phyloP scores from a whole-genome alignment of 2,113 vertebrate species.

The Pampusana beccarii region DNA sequence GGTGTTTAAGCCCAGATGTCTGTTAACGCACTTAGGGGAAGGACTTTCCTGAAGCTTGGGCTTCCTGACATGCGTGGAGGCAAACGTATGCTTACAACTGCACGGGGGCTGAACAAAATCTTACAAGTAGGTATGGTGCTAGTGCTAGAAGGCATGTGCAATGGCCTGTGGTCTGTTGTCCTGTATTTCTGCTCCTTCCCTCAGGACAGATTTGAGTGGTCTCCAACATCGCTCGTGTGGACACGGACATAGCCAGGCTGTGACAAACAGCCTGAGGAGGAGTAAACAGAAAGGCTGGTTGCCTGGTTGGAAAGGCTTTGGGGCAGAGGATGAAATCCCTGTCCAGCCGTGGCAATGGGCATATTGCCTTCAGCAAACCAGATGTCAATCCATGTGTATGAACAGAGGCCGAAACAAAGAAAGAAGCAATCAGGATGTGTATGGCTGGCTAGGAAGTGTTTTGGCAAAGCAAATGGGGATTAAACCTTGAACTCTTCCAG shows the following conservation, averaged over 20 bases:
- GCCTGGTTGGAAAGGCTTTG: neutral
- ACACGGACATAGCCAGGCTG: neutral
- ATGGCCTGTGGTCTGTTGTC: neutral
- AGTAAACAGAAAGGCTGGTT: neutral
- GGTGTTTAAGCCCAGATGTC: neutral
- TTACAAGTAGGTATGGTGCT: neutral
- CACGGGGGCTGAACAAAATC: neutral
- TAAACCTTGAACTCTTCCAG: neutral
- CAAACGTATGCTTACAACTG: neutral
- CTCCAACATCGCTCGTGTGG: fast-evolving
- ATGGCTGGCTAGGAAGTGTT: neutral
- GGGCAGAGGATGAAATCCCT: neutral
- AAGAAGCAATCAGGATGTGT: neutral
- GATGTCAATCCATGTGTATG: neutral
- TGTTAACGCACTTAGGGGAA: neutral
- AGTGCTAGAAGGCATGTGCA: neutral
- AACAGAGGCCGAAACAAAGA: neutral
- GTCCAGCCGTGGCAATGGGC: fast-evolving
- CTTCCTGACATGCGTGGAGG: neutral
- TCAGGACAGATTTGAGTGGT: neutral
- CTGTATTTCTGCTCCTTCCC: neutral
- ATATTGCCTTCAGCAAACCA: neutral
- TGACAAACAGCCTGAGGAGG: neutral
- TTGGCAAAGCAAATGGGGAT: neutral
- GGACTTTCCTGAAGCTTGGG: neutral